Conservation (phyloP, 2,797 vertebrate genomes). For the Apodemus agrarius region DNA sequence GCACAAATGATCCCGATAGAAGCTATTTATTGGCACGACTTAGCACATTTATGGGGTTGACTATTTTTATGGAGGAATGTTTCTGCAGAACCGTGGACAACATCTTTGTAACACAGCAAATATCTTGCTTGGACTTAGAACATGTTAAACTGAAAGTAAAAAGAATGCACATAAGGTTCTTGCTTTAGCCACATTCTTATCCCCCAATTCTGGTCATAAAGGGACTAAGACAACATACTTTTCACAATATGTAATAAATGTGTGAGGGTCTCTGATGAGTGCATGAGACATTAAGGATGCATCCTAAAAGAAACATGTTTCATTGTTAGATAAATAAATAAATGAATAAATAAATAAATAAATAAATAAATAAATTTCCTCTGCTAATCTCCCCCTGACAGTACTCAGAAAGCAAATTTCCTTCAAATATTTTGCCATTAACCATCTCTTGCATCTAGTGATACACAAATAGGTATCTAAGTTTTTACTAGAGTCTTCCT, state of each 20-base stretch:
- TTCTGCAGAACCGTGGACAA: not conserved
- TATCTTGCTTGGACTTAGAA: not conserved
- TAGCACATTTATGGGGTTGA: not conserved
- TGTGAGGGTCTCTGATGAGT: not conserved
- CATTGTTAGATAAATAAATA: not conserved
- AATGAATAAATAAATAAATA: not conserved
- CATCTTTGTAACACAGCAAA: not conserved
- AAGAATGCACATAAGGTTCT: not conserved
- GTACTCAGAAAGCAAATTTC: not conserved
- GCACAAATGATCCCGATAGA: not conserved
- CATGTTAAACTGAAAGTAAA: not conserved
- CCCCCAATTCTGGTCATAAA: not conserved
- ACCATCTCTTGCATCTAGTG: not conserved
- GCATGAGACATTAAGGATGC: not conserved
- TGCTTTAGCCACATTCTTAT: not conserved
- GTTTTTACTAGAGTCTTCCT: not conserved
- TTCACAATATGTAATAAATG: slow-evolving; percentile 16
- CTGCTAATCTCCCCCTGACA: not conserved
- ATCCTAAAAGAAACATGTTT: not conserved
- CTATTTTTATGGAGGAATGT: not conserved
- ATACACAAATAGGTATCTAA: slow-evolving; percentile 5
- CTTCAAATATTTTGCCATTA: not conserved
- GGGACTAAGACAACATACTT: not conserved
- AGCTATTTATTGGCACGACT: not conserved
- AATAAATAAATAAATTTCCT: not conserved